Conservation (phyloP, 2,797 vertebrate genomes). For the Dallia pectoralis region DNA sequence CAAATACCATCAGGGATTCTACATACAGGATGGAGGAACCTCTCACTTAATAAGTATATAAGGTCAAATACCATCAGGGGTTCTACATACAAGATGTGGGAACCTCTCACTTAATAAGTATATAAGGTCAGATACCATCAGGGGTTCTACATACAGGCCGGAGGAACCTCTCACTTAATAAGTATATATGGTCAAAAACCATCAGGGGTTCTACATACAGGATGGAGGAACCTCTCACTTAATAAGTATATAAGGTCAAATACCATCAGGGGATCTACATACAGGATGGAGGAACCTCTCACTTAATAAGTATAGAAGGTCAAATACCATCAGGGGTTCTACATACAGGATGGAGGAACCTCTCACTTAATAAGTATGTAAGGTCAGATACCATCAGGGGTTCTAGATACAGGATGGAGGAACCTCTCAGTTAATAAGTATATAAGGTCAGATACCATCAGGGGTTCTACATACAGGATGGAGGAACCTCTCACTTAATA, state of each 20-base stretch:
- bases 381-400: conserved; percentile 18
- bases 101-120: background rate
- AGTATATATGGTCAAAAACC: background rate
- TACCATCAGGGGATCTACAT: conserved; percentile 24
- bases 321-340: background rate
- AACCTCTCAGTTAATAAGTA: no score
- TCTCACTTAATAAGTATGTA: background rate
- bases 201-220: background rate
- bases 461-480: background rate
- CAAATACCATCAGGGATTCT: conserved; percentile 14
- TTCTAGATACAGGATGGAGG: conserved; percentile 27
- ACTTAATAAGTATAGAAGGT: background rate
- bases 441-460: background rate
- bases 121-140: conserved; percentile 13
- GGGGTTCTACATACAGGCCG: conserved; percentile 27
- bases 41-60: background rate
- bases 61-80: background rate
- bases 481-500: background rate
- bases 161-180: no score
- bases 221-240: background rate
- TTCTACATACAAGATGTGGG: background rate
- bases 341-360: background rate
- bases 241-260: conserved; percentile 1
- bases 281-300: no score
- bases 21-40: conserved; percentile 27